phyloP scores from a whole-genome alignment of 2,888 invertebrate genomes.

The Pterostichus madidus region DNA sequence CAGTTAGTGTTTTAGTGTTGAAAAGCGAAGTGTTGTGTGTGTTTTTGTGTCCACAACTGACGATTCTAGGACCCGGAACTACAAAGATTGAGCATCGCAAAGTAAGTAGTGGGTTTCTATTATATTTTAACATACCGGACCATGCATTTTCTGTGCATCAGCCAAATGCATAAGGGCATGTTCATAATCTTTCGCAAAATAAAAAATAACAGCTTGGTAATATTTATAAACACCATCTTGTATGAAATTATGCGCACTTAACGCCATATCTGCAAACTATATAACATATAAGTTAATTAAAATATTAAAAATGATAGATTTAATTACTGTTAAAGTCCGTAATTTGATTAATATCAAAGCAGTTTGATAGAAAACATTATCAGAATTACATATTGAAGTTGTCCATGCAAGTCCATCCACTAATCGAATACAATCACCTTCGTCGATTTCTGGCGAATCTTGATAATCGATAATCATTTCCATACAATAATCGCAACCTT shows the following conservation, averaged over 20 bases:
- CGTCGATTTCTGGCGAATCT: constrained; percentile 64
- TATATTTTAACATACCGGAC: constrained; percentile 69
- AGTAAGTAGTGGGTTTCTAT: background rate
- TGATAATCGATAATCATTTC: constrained; percentile 73
- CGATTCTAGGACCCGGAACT: too few relatives aligned
- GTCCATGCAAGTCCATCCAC: constrained; percentile 72
- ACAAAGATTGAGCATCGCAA: background rate
- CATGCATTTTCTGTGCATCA: constrained; percentile 72
- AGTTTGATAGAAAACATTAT: constrained; percentile 70
- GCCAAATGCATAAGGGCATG: constrained; percentile 74
- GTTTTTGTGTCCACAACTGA: too few relatives aligned
- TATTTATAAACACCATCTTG: constrained; percentile 73
- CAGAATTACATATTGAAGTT: constrained; percentile 67
- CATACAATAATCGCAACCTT: constrained; percentile 73
- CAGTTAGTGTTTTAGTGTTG: background rate
- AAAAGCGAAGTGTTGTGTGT: background rate
- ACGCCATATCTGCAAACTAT: constrained; percentile 73
- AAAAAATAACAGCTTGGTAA: constrained; percentile 73
- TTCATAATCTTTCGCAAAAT: constrained; percentile 72
- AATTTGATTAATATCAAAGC: constrained; percentile 74
- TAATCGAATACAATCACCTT: constrained; percentile 3
- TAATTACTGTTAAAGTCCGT: constrained; percentile 71
- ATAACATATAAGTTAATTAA: constrained; percentile 54
- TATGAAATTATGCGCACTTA: constrained; percentile 72
- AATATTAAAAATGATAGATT: background rate